Conservation (phyloP, 2,113 vertebrate genomes). For the Natator depressus region DNA sequence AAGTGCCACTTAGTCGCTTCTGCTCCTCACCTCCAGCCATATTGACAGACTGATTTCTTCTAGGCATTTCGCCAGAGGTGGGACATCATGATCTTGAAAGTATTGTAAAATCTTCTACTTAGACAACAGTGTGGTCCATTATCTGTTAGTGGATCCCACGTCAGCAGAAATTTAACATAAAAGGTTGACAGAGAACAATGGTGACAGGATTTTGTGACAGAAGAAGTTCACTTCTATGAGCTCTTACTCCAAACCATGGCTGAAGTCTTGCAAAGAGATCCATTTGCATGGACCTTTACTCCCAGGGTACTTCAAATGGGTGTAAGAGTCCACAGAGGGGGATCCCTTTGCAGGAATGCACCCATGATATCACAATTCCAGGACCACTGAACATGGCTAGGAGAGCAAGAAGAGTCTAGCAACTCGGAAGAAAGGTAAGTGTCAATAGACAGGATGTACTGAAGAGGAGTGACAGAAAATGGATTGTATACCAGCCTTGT, state of each 20-base stretch:
- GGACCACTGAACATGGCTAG: neutral
- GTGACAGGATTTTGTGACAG: neutral
- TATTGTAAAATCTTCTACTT: neutral
- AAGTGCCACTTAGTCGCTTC: neutral
- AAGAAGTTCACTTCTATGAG: neutral
- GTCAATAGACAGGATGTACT: neutral
- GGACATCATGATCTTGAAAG: neutral
- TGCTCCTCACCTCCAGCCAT: neutral
- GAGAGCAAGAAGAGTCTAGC: neutral
- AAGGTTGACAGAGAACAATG: accelerated
- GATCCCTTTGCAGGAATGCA: neutral
- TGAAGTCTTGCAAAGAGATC: neutral
- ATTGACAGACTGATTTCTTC: neutral
- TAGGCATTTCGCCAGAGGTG: neutral
- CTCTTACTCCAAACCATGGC: neutral
- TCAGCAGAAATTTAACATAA: accelerated
- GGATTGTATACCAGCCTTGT: neutral
- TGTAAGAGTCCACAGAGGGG: neutral
- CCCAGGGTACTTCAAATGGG: neutral
- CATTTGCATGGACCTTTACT: neutral
- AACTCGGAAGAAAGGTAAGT: accelerated
- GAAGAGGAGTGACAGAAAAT: neutral
- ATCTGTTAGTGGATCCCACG: neutral
- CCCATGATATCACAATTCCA: neutral
- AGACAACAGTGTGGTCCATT: neutral